Evolutionary conservation across 2,113 vertebrate genomes (phyloP).

Genomic region (Oostethus manadensis): DNA sequence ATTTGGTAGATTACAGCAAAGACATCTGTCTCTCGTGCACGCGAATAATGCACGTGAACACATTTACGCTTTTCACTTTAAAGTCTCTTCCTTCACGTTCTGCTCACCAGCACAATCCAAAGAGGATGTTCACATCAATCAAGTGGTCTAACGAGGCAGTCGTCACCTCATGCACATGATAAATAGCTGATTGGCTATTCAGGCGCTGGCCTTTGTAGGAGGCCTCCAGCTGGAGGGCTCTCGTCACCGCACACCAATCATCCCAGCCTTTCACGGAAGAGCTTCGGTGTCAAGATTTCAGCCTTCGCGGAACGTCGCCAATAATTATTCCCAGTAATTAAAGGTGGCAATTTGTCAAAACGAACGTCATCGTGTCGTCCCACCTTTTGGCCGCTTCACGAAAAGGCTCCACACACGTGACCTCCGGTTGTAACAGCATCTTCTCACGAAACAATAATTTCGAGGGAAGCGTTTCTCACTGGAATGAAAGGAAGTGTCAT

Average conservation of each 20-base stretch:
- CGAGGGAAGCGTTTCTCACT: not conserved
- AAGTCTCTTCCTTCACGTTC: conserved; percentile 2
- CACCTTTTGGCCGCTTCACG: not conserved
- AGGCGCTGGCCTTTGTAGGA: conserved; percentile 40
- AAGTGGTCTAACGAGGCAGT: conserved; percentile 19
- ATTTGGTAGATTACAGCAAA: not conserved
- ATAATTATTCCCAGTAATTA: conserved; percentile 49
- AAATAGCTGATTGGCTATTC: conserved; percentile 48
- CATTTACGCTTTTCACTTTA: not conserved
- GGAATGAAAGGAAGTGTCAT: conserved; percentile 16
- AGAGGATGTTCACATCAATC: conserved; percentile 9
- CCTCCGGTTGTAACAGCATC: not conserved
- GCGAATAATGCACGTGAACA: not conserved
- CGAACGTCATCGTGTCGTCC: conserved; percentile 21
- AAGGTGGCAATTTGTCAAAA: conserved; percentile 39
- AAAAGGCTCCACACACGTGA: not conserved
- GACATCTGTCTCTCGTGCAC: conserved; percentile 24
- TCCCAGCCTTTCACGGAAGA: conserved; percentile 46
- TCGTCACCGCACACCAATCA: conserved; percentile 54
- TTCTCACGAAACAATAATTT: not conserved
- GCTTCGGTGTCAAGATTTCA: conserved; percentile 42
- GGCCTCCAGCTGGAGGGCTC: conserved; percentile 45
- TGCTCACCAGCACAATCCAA: conserved; percentile 4
- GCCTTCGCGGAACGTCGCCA: conserved; percentile 32
- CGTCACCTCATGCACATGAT: conserved; percentile 26